These are phyloP conservation scores for Acrobasis consociella DNA, from an alignment of 2,888 invertebrate species.

Conservation along the genomic window DNA sequence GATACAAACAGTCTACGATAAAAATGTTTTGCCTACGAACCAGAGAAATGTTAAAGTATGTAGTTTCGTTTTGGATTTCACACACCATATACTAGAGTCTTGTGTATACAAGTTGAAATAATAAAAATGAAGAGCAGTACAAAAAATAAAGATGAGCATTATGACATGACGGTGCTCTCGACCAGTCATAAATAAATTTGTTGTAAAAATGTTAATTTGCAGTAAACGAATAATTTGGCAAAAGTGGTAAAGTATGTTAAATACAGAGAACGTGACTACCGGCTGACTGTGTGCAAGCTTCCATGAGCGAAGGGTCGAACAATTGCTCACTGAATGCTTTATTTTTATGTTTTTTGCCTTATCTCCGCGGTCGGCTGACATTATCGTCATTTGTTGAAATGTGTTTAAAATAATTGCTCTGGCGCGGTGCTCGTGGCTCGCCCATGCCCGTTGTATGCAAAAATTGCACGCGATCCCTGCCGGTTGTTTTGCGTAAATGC, in stretches of 20 bases:
- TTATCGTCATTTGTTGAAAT: constrained; percentile 82
- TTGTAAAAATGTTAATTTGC: constrained; percentile 1
- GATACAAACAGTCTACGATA: too few relatives aligned
- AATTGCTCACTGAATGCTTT: constrained; percentile 62
- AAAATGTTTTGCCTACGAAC: too few relatives aligned
- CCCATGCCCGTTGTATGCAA: constrained; percentile 70
- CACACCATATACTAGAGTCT: too few relatives aligned
- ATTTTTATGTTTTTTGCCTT: constrained; percentile 62
- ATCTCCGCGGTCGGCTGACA: constrained; percentile 69
- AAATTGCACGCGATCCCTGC: constrained; percentile 76
- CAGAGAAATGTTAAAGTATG: too few relatives aligned
- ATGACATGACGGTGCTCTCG: background rate
- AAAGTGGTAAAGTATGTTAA: constrained; percentile 12
- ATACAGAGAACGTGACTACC: constrained; percentile 5
- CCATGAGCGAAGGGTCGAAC: constrained; percentile 51
- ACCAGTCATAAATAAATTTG: background rate
- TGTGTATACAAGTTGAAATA: too few relatives aligned
- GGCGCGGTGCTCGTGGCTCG: constrained; percentile 68
- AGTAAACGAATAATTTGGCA: background rate
- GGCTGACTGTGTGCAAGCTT: constrained; percentile 31
- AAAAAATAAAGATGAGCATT: too few relatives aligned
- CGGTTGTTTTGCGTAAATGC: constrained; percentile 75
- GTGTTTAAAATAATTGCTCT: constrained; percentile 81
- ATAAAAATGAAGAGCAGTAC: too few relatives aligned
- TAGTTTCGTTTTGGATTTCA: too few relatives aligned